A percentile compares a stretch with the other conserved stretches of the same genome.
These are phyloP conservation scores for Bugula neritina DNA, from an alignment of 2,888 invertebrate species.

Conservation along the genomic window DNA sequence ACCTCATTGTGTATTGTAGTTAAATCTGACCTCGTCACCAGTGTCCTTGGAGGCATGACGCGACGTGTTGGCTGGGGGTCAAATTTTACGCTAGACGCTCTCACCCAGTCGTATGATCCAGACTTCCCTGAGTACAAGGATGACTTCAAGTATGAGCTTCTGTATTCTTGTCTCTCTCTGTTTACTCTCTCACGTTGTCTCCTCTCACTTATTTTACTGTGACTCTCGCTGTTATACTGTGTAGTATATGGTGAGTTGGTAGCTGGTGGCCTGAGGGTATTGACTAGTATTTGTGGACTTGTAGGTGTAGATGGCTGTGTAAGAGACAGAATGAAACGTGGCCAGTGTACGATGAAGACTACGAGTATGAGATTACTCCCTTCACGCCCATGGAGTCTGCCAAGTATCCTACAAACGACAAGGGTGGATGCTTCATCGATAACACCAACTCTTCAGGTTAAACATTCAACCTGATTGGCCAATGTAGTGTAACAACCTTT, in stretches of 20 bases:
- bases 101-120: constrained; percentile 7
- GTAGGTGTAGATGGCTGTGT: constrained; percentile 25
- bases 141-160: constrained; percentile 13
- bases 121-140: constrained; percentile 15
- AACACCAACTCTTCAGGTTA: constrained; percentile 12
- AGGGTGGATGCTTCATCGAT: constrained; percentile 22
- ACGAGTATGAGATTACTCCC: background rate
- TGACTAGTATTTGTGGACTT: too few species aligned
- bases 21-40: background rate
- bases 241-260: too few species aligned
- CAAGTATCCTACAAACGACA: background rate
- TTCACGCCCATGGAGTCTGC: background rate
- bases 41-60: constrained; percentile 1
- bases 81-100: constrained; percentile 21
- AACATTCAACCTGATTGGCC: too few species aligned
- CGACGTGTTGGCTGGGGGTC: constrained; percentile 14
- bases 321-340: constrained; percentile 17
- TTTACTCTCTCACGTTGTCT: too few species aligned
- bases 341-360: constrained; percentile 20
- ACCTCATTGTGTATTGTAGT: too few species aligned
- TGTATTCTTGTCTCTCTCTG: too few species aligned
- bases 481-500: too few species aligned
- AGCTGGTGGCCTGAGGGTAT: too few species aligned
- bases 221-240: too few species aligned
- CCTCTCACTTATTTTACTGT: too few species aligned